Base-by-base conservation (phyloP, 2,113 vertebrate genomes). In the Paracanthobrama guichenoti region DNA sequence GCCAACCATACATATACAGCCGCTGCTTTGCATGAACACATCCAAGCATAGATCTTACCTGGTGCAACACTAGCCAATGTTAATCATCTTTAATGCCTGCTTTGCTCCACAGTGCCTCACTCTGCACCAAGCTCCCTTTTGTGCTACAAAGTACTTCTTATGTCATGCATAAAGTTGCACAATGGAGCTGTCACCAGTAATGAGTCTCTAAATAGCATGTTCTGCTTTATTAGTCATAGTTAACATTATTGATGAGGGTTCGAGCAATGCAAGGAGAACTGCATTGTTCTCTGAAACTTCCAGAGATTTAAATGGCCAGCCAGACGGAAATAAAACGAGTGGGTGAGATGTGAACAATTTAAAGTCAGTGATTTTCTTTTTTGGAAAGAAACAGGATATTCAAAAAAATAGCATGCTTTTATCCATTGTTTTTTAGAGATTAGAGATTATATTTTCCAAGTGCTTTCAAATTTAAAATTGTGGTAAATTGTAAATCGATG, bases 201-300 rank as follows among this genome's bases (percentile, higher is more conserved):
- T 91, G 91, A 91, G 90, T 91, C 92, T 92, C 91, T 93, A 92
- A 94, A 94, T 93, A 93, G 91, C 91, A 93, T 94, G 93, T 94
- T 92, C 90, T 93, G 92, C 93, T 94, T 94, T 94, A 94, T 94
- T 94, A 94, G 91, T 94, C 93, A 94, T 93, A 93, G 91, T 93
- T 94, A 94, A 93, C 94, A 90, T 90, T 88, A 88, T 90, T 89
- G 92, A 94, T 93, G 92, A 89, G 81, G 89, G 44, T 86, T 87
- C 86, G 89, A 92, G 90, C 91, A 91, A 91, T 93, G 90, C 85
- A 89, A 91, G 92, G 90, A 89, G 73, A 7, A 35, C n/a, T 24
- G 44, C 44, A 35, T 85, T 82, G 31, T 93, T 92, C 92, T 92
- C 87, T 82, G 85, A 90, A 87, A 82, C 90, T 91, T 85, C 87